A percentile compares a stretch with the other conserved stretches of the same genome.
These are phyloP conservation scores for Drosophila pandora DNA, from an alignment of 1,140 invertebrate genomes.

Conservation along the genomic window DNA sequence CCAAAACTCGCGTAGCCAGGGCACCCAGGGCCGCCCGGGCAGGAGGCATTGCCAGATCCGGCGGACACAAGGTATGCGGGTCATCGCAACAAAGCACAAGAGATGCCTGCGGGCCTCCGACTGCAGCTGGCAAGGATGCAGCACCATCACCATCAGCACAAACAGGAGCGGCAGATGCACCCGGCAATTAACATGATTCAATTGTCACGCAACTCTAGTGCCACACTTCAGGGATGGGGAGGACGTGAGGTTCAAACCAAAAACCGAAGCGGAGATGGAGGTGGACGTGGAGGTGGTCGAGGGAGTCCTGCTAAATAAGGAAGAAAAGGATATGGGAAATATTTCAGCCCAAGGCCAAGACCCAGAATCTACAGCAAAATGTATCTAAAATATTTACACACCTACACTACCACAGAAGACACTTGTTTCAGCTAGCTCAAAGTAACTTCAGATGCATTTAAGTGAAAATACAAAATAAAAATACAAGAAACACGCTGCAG, in stretches of 20 bases:
- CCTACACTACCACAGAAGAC: slow-evolving; percentile 43
- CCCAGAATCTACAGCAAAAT: slow-evolving; percentile 66
- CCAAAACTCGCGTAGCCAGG: slow-evolving; percentile 11
- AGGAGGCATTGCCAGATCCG: slow-evolving; percentile 4
- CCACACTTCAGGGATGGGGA: slow-evolving; percentile 65
- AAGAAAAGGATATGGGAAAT: slow-evolving; percentile 25
- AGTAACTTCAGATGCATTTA: slow-evolving; percentile 77
- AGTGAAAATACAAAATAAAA: slow-evolving; percentile 36
- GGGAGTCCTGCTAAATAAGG: slow-evolving; percentile 25
- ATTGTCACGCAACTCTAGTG: slow-evolving; percentile 76
- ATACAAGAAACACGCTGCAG: slow-evolving; percentile 26
- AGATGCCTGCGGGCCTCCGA: slow-evolving; percentile 57
- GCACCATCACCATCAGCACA: slow-evolving; percentile 12
- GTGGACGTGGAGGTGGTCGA: slow-evolving; percentile 2
- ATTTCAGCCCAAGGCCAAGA: slow-evolving; percentile 66
- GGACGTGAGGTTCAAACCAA: background rate
- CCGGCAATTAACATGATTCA: slow-evolving; percentile 81
- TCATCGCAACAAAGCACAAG: slow-evolving; percentile 25
- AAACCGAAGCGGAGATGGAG: slow-evolving; percentile 3
- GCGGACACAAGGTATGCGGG: slow-evolving; percentile 43
- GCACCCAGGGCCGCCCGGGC: slow-evolving; percentile 4
- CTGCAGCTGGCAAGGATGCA: slow-evolving; percentile 41
- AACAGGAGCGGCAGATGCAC: slow-evolving; percentile 57
- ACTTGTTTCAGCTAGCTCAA: slow-evolving; percentile 76
- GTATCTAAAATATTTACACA: slow-evolving; percentile 71